Conservation (phyloP, 2,888 invertebrate genomes). For the Exocentrus adspersus region DNA sequence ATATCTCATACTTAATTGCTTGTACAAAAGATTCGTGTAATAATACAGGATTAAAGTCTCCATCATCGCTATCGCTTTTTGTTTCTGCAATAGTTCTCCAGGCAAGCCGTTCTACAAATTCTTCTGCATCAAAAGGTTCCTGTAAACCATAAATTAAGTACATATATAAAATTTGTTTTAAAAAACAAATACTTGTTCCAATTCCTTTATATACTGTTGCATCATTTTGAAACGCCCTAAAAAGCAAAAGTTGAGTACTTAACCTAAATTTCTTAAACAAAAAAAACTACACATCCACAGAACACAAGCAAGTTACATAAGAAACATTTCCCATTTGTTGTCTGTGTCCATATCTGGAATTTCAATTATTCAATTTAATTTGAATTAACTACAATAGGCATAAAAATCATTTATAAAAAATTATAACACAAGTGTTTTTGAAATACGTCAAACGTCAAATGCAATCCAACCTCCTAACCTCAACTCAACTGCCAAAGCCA, state of each 20-base stretch:
- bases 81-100: slow-evolving; percentile 87
- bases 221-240: slow-evolving; percentile 67
- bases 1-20: slow-evolving; percentile 78
- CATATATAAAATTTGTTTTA: neutral
- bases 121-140: slow-evolving; percentile 97
- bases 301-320: too few species aligned
- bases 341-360: too few species aligned
- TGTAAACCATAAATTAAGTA: slow-evolving; percentile 63
- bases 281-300: too few species aligned
- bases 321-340: too few species aligned
- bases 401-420: too few species aligned
- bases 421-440: too few species aligned
- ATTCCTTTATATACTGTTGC: slow-evolving; percentile 89
- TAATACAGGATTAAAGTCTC: slow-evolving; percentile 85
- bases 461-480: too few species aligned
- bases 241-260: neutral
- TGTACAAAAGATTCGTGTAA: slow-evolving; percentile 93
- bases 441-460: too few species aligned
- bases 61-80: slow-evolving; percentile 73
- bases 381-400: too few species aligned
- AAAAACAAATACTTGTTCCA: slow-evolving; percentile 75
- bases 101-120: slow-evolving; percentile 96
- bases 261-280: too few species aligned
- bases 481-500: too few species aligned
- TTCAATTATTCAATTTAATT: too few species aligned